phyloP scores from a whole-genome alignment of 2,888 invertebrate species.

The Platycheirus rosarum region DNA sequence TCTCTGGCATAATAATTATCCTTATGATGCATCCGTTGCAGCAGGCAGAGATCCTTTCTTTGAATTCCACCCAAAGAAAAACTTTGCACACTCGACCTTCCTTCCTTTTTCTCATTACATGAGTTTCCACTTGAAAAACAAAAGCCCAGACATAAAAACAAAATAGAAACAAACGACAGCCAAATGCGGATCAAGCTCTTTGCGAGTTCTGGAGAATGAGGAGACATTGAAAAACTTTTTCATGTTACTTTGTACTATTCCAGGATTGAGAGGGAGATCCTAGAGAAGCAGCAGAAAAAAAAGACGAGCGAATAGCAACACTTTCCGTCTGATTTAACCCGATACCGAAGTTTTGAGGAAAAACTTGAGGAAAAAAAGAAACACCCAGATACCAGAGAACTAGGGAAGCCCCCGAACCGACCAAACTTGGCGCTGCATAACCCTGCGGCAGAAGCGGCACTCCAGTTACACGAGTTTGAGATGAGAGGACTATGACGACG shows the following conservation, averaged over 20 bases:
- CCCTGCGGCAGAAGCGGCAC: constrained; percentile 68
- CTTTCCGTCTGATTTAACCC: constrained; percentile 72
- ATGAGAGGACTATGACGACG: constrained; percentile 19
- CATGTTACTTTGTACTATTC: constrained; percentile 61
- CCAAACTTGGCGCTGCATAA: constrained; percentile 54
- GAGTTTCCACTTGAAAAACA: constrained; percentile 56
- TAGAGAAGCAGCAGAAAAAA: constrained; percentile 7
- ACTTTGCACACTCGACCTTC: constrained; percentile 51
- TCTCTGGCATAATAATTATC: constrained; percentile 26
- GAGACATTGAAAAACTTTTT: constrained; percentile 70
- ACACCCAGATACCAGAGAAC: constrained; percentile 29
- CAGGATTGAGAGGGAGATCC: constrained; percentile 32
- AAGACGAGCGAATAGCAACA: constrained; percentile 42
- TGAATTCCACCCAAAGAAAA: neutral
- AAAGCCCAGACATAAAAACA: constrained; percentile 43
- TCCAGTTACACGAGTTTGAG: constrained; percentile 43
- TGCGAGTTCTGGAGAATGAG: constrained; percentile 5
- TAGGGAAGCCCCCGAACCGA: constrained; percentile 17
- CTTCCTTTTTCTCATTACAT: constrained; percentile 60
- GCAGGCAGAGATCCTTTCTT: neutral
- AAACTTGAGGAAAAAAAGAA: constrained; percentile 36
- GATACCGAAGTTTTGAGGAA: constrained; percentile 59
- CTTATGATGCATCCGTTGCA: constrained; percentile 32
- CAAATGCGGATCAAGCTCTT: constrained; percentile 53
- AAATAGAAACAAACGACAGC: constrained; percentile 38